phyloP scores from a whole-genome alignment of 2,797 vertebrate genomes.

The Myripristis murdjan region DNA sequence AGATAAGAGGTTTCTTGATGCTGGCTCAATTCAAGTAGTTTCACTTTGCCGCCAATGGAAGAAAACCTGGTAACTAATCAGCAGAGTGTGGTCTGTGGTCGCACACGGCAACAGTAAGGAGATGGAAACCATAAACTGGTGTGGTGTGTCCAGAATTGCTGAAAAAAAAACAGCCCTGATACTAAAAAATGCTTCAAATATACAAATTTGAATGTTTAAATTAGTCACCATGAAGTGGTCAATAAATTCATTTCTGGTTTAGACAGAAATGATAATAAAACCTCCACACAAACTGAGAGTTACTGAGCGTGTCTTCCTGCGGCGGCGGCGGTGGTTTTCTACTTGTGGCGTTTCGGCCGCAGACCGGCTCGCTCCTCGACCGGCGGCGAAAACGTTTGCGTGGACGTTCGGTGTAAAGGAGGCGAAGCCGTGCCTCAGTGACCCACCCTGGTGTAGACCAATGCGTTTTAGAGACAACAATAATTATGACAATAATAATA shows the following conservation, averaged over 20 bases:
- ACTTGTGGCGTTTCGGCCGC: too few relatives aligned
- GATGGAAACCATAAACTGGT: background rate
- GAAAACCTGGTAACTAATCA: slow-evolving; percentile 41
- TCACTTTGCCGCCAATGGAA: background rate
- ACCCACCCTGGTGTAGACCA: slow-evolving; percentile 56
- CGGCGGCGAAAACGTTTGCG: background rate
- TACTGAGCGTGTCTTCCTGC: too few relatives aligned
- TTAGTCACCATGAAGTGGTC: too few relatives aligned
- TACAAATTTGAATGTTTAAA: too few relatives aligned
- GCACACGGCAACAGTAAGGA: background rate
- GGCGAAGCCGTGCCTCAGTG: slow-evolving; percentile 74
- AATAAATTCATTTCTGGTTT: too few relatives aligned
- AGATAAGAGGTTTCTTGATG: slow-evolving; percentile 47
- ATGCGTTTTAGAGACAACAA: slow-evolving; percentile 69
- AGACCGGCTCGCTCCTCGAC: slow-evolving; percentile 8
- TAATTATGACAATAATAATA: slow-evolving; percentile 62
- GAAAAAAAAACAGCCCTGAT: too few relatives aligned
- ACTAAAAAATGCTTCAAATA: too few relatives aligned
- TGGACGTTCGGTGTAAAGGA: slow-evolving; percentile 70
- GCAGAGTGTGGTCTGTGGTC: too few relatives aligned
- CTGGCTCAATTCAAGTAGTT: slow-evolving; percentile 1
- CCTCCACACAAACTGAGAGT: too few relatives aligned
- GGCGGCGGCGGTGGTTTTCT: slow-evolving; percentile 19
- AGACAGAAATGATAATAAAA: too few relatives aligned
- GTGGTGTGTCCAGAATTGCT: too few relatives aligned